Evolutionary conservation across 2,888 invertebrate genomes (phyloP).

Genomic region (Ypsolopha sequella): DNA sequence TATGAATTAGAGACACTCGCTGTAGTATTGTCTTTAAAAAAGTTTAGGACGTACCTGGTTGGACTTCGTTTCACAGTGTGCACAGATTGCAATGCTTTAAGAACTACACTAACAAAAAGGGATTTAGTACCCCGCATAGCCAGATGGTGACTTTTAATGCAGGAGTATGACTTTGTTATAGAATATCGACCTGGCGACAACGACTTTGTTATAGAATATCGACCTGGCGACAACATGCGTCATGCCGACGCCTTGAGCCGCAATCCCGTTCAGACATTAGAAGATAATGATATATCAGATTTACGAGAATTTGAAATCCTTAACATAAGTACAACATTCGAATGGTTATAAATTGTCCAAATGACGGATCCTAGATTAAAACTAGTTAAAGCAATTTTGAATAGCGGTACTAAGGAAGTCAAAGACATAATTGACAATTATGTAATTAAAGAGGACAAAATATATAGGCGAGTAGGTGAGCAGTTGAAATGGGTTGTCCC

Average conservation of each 20-base stretch:
- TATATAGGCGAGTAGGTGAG: conserved; percentile 8
- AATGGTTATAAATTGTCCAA: conserved; percentile 14
- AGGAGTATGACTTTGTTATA: conserved; percentile 22
- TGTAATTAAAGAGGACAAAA: neutral
- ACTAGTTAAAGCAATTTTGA: conserved; percentile 1
- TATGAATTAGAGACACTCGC: conserved; percentile 31
- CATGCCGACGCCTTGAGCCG: conserved; percentile 21
- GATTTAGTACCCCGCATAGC: conserved; percentile 21
- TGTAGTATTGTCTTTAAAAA: conserved; percentile 13
- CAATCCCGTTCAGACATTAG: conserved; percentile 9
- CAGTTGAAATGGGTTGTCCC: conserved; percentile 17
- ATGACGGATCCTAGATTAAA: conserved; percentile 4
- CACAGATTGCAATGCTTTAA: conserved; percentile 22
- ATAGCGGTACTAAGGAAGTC: neutral
- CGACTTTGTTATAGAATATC: conserved; percentile 18
- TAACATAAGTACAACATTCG: conserved; percentile 10
- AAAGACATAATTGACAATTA: conserved; percentile 3
- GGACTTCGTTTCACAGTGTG: conserved; percentile 12
- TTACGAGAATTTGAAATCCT: neutral
- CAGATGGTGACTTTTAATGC: conserved; percentile 22
- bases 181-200: conserved; percentile 18
- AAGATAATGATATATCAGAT: neutral
- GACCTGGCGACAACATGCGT: conserved; percentile 19
- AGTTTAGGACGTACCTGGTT: conserved; percentile 17
- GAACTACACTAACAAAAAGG: conserved; percentile 17